Percentiles rank a stretch among this genome's conserved stretches.
Conservation (phyloP, 2,797 vertebrate genomes). For the Chelonia mydas region DNA sequence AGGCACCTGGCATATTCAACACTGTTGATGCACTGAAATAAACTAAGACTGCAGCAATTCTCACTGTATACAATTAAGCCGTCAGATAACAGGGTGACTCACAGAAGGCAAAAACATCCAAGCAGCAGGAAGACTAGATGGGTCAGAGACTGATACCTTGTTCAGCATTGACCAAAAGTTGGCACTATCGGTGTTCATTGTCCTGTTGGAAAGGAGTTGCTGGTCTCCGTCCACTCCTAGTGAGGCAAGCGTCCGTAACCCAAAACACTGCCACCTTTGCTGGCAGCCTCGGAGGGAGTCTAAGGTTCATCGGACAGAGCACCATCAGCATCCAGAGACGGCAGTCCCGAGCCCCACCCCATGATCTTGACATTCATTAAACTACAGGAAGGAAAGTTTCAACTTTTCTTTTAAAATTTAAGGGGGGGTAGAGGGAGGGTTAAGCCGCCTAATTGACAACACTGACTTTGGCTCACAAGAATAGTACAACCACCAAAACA, state of each 20-base stretch:
- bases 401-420: conserved; percentile 1
- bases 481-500: conserved; percentile 55
- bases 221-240: not conserved
- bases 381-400: conserved; percentile 9
- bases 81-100: fast-evolving
- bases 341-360: not conserved
- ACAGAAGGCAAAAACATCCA: not conserved
- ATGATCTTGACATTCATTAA: not conserved
- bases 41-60: not conserved
- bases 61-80: not conserved
- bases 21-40: not conserved
- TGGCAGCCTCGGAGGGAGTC: not conserved
- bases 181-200: not conserved
- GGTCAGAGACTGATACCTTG: not conserved
- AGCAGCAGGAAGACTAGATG: not conserved
- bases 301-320: fast-evolving
- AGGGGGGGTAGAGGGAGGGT: conserved; percentile 56
- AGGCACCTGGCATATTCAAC: conserved; percentile 45
- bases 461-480: conserved; percentile 49
- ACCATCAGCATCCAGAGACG: not conserved
- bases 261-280: fast-evolving
- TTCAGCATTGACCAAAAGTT: not conserved
- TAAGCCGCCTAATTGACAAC: conserved; percentile 69
- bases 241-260: fast-evolving
- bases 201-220: fast-evolving